Evolutionary conservation across 1,140 invertebrate genomes (phyloP).

Genomic region (Hyles vespertilio): DNA sequence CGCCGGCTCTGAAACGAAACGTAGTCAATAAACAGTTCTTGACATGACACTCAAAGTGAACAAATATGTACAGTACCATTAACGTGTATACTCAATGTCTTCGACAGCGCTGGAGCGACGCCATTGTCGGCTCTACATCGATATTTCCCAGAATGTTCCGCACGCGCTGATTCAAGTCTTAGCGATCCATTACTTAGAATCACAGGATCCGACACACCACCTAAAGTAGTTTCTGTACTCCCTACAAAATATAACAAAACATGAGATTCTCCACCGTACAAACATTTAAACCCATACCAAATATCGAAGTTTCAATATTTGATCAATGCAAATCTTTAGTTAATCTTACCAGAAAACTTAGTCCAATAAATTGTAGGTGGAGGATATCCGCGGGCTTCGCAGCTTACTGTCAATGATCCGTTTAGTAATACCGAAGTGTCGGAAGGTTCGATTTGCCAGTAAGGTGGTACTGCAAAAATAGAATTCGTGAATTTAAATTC

Average conservation of each 20-base stretch:
- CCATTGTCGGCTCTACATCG: conserved; percentile 90
- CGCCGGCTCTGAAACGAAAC: conserved; percentile 81
- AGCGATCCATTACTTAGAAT: conserved; percentile 83
- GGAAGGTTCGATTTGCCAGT: conserved; percentile 88
- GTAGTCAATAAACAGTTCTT: too few species aligned
- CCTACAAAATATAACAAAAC: conserved; percentile 35
- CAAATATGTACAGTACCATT: conserved; percentile 76
- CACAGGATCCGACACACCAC: conserved; percentile 61
- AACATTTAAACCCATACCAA: conserved; percentile 6
- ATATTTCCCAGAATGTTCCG: conserved; percentile 88
- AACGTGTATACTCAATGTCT: conserved; percentile 86
- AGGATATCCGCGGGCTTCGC: conserved; percentile 87
- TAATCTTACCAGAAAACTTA: conserved; percentile 54
- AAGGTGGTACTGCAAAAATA: conserved; percentile 83
- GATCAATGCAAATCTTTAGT: not conserved
- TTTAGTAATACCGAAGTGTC: conserved; percentile 85
- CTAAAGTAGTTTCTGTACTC: conserved; percentile 58
- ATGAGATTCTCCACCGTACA: too few species aligned
- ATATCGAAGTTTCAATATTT: conserved; percentile 3
- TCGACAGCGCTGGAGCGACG: conserved; percentile 86
- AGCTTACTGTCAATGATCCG: conserved; percentile 84
- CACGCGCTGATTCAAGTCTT: conserved; percentile 81
- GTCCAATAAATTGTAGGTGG: conserved; percentile 86
- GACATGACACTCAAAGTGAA: not conserved
- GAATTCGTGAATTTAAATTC: too few species aligned